These are phyloP conservation scores for Oryzaephilus surinamensis DNA, from an alignment of 1,140 invertebrate species.

Conservation along the genomic window DNA sequence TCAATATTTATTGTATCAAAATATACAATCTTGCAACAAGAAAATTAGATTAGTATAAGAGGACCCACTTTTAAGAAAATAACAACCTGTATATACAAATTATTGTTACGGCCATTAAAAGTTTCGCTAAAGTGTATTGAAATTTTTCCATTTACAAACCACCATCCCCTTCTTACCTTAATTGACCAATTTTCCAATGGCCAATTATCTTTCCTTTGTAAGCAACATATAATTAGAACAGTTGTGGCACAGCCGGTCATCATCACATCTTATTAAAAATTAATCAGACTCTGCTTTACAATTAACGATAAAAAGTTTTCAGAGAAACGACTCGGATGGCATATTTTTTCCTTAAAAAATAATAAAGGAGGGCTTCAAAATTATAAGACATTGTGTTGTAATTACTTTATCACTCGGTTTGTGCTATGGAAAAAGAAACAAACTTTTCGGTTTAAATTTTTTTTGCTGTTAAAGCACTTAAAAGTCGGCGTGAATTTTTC, in stretches of 20 bases:
- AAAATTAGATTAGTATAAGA: too few species aligned
- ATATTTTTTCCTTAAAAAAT: too few species aligned
- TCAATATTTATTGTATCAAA: too few species aligned
- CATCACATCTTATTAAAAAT: slow-evolving; percentile 17
- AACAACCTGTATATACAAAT: too few species aligned
- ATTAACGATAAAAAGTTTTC: slow-evolving; percentile 12
- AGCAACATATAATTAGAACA: slow-evolving; percentile 18
- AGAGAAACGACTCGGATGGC: neutral
- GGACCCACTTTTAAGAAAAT: too few species aligned
- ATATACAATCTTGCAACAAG: too few species aligned
- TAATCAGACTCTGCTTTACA: slow-evolving; percentile 14
- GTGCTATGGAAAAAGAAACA: too few species aligned
- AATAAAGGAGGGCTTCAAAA: too few species aligned
- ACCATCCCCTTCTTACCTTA: slow-evolving; percentile 17
- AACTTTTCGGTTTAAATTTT: neutral
- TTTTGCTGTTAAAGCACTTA: slow-evolving; percentile 1
- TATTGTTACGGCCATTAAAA: too few species aligned
- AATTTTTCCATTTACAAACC: too few species aligned
- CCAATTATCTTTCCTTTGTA: slow-evolving; percentile 16
- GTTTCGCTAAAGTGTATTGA: too few species aligned
- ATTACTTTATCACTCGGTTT: slow-evolving; percentile 12
- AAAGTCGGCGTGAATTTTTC: slow-evolving; percentile 2
- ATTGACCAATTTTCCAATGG: slow-evolving; percentile 17
- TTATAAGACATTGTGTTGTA: too few species aligned
- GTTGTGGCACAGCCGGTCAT: slow-evolving; percentile 18